phyloP scores from a whole-genome alignment of 2,113 vertebrate genomes.

The Indicator maculatus region DNA sequence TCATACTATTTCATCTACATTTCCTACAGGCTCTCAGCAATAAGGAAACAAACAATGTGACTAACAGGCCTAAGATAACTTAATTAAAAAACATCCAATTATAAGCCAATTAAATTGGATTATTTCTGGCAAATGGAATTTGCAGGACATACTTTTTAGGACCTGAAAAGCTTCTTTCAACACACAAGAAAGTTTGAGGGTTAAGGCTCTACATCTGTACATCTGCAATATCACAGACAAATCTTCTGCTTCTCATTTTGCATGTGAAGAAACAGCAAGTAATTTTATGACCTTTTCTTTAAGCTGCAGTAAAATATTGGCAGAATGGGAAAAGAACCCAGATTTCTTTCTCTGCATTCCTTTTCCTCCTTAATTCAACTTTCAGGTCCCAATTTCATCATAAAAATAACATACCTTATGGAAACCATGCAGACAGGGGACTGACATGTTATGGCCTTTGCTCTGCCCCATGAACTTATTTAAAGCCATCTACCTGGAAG shows the following conservation, averaged over 20 bases:
- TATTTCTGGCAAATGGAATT: neutral
- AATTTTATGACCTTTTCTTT: neutral
- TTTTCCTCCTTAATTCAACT: neutral
- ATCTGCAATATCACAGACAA: neutral
- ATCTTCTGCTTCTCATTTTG: neutral
- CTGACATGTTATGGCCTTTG: neutral
- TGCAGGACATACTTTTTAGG: neutral
- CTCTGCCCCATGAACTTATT: neutral
- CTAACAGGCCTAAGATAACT: neutral
- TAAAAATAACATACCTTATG: neutral
- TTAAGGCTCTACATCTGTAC: neutral
- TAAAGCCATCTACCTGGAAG: neutral
- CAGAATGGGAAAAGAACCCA: neutral
- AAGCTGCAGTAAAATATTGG: neutral
- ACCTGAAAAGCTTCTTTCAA: neutral
- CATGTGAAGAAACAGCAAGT: neutral
- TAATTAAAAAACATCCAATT: neutral
- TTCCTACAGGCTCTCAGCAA: neutral
- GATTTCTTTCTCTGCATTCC: neutral
- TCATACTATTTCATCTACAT: neutral
- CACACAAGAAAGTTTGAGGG: neutral
- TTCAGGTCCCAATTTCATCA: neutral
- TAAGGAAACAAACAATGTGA: neutral
- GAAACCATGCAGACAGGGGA: neutral
- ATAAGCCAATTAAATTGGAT: neutral